phyloP scores from a whole-genome alignment of 2,113 vertebrate species.

The Trichechus manatus region DNA sequence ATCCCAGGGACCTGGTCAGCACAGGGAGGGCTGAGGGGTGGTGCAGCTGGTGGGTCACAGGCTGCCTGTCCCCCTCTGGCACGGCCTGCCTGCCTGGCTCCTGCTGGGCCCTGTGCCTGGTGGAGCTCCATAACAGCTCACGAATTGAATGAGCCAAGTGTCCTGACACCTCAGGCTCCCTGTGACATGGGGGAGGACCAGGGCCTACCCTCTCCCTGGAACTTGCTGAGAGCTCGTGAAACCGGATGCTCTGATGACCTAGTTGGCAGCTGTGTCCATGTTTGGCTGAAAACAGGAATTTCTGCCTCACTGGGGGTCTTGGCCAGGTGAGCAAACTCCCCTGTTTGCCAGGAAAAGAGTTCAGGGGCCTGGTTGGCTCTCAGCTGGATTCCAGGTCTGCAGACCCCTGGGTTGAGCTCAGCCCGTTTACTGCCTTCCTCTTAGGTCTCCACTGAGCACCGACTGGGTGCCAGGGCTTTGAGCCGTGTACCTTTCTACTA shows the following conservation, averaged over 20 bases:
- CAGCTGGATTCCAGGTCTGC: background rate
- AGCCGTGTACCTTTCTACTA: background rate
- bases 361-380: slow-evolving; percentile 10
- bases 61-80: background rate
- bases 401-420: background rate
- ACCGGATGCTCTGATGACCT: slow-evolving; percentile 71
- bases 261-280: slow-evolving; percentile 69
- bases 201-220: background rate
- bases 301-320: slow-evolving; percentile 64
- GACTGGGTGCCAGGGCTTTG: no score
- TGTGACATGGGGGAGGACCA: background rate
- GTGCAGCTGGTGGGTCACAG: fast-evolving
- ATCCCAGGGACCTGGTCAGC: background rate
- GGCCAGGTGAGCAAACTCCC: slow-evolving; percentile 65
- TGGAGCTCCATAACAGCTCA: fast-evolving
- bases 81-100: background rate
- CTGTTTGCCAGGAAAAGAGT: slow-evolving; percentile 72
- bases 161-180: background rate
- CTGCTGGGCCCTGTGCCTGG: background rate
- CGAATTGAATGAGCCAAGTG: background rate
- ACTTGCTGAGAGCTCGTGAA: background rate
- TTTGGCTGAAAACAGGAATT: slow-evolving; percentile 80
- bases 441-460: background rate
- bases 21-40: background rate
- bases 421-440: background rate